Evolutionary conservation across 1,140 invertebrate genomes (phyloP).

Genomic region (Theocolax elegans): DNA sequence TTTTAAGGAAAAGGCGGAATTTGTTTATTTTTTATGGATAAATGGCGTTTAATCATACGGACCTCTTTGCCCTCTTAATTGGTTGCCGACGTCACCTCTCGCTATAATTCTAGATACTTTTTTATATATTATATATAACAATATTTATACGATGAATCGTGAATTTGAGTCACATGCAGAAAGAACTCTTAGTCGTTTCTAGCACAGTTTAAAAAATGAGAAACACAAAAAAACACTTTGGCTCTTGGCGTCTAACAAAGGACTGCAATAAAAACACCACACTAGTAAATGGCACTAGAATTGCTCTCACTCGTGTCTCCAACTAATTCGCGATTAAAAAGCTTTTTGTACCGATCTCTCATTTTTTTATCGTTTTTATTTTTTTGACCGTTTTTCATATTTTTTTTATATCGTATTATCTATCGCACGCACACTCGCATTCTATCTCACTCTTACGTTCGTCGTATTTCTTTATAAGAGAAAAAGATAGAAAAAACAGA

Average conservation of each 20-base stretch:
- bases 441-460: constrained; percentile 38
- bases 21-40: too few relatives aligned
- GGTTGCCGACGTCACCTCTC: constrained; percentile 46
- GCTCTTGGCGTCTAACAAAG: constrained; percentile 64
- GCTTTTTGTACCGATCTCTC: constrained; percentile 52
- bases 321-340: constrained; percentile 62
- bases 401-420: constrained; percentile 32
- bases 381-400: constrained; percentile 39
- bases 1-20: constrained; percentile 15
- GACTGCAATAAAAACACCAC: constrained; percentile 67
- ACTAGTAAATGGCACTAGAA: constrained; percentile 70
- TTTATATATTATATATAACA: constrained; percentile 66
- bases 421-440: constrained; percentile 33
- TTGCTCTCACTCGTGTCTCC: constrained; percentile 65
- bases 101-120: constrained; percentile 62
- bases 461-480: constrained; percentile 27
- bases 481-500: constrained; percentile 12
- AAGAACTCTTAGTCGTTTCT: constrained; percentile 63
- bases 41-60: constrained; percentile 7
- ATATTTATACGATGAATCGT: constrained; percentile 69
- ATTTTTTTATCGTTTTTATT: constrained; percentile 38
- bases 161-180: constrained; percentile 67
- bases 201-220: constrained; percentile 58
- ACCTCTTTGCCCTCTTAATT: constrained; percentile 31
- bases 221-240: constrained; percentile 65